Percentiles rank a stretch among this genome's conserved stretches.
These are phyloP conservation scores for Macrosoma leucophasiata DNA, from an alignment of 2,888 invertebrate species.

Conservation along the genomic window DNA sequence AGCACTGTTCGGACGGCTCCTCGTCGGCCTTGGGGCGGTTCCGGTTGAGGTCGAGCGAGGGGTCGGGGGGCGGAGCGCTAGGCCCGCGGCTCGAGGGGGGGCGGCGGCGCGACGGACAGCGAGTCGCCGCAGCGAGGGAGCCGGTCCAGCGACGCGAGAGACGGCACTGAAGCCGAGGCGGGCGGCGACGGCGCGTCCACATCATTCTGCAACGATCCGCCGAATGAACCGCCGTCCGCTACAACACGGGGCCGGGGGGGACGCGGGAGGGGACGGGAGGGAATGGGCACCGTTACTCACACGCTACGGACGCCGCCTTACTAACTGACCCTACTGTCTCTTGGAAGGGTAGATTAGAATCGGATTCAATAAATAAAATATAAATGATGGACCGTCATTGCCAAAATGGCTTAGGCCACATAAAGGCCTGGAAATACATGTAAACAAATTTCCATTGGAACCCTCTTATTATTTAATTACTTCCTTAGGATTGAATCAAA, in stretches of 20 bases:
- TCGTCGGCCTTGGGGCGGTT: slow-evolving; percentile 31
- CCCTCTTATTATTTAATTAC: too few species aligned
- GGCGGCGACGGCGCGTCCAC: slow-evolving; percentile 69
- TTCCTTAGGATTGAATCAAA: too few species aligned
- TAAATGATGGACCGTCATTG: too few species aligned
- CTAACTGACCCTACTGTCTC: slow-evolving; percentile 37
- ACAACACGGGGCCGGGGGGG: slow-evolving; percentile 39
- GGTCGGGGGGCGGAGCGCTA: slow-evolving; percentile 30
- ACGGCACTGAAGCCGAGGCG: slow-evolving; percentile 49
- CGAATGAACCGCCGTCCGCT: slow-evolving; percentile 62
- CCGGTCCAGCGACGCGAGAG: slow-evolving; percentile 34
- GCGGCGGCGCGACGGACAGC: slow-evolving; percentile 21
- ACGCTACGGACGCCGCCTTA: slow-evolving; percentile 41
- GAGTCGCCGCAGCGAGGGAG: slow-evolving; percentile 21
- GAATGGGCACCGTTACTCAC: slow-evolving; percentile 61
- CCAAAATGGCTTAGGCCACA: too few species aligned
- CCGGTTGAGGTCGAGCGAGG: slow-evolving; percentile 33
- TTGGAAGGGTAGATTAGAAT: too few species aligned
- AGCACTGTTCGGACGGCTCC: slow-evolving; percentile 20
- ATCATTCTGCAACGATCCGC: slow-evolving; percentile 73
- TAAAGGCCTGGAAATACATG: too few species aligned
- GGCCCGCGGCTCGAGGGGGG: slow-evolving; percentile 34
- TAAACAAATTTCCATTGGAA: too few species aligned
- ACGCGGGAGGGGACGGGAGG: slow-evolving; percentile 24
- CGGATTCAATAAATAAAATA: too few species aligned